A percentile compares a stretch with the other conserved stretches of the same genome.
Evolutionary conservation across 2,113 vertebrate species (phyloP).

Genomic region (Dissostichus mawsoni): DNA sequence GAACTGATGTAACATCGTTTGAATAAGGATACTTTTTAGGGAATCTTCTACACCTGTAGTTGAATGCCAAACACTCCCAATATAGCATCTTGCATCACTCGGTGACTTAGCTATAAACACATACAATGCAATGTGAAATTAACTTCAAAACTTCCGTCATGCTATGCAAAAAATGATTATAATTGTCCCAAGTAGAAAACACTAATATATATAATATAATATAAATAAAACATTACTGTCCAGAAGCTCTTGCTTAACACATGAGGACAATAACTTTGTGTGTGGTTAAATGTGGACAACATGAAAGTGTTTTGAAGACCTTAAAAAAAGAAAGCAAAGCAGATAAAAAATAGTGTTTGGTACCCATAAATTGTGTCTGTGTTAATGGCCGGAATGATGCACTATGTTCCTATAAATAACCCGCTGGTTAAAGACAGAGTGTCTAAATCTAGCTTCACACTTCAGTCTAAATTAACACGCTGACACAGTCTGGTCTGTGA

Average conservation of each 20-base stretch:
- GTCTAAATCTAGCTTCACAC: slow-evolving; percentile 5
- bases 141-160: neutral
- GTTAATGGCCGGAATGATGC: neutral
- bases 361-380: neutral
- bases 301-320: neutral
- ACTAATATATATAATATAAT: no score
- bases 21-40: no score
- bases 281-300: neutral
- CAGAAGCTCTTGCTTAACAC: neutral
- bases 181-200: neutral
- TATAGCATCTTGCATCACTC: no score
- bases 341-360: neutral
- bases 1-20: no score
- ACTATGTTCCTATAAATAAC: neutral
- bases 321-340: slow-evolving; percentile 1
- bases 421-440: neutral
- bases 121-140: neutral
- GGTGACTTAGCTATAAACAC: no score
- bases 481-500: neutral
- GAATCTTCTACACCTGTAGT: no score
- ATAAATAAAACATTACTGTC: neutral
- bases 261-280: neutral
- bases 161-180: neutral
- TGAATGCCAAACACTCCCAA: no score
- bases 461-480: neutral